phyloP scores from a whole-genome alignment of 2,888 invertebrate genomes.

The Pherbina coryleti region DNA sequence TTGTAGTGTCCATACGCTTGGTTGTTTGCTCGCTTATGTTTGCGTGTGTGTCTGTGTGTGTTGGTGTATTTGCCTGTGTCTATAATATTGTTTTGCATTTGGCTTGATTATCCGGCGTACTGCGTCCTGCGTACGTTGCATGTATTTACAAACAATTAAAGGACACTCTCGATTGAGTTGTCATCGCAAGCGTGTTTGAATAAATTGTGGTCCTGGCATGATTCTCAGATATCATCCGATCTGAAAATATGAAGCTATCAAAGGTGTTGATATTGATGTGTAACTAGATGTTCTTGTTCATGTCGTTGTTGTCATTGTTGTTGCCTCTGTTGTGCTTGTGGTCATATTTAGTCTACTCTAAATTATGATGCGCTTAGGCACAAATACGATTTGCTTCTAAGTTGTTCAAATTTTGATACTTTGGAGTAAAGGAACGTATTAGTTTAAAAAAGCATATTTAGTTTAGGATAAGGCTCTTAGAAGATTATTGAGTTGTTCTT shows the following conservation, averaged over 20 bases:
- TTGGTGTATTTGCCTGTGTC: not conserved
- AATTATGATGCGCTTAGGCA: not conserved
- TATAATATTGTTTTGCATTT: not conserved
- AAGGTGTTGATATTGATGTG: not conserved
- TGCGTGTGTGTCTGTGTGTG: not conserved
- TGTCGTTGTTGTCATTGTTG: conserved; percentile 3
- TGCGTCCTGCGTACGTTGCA: not conserved
- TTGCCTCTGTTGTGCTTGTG: not conserved
- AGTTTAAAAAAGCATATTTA: too few species aligned
- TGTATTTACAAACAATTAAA: conserved; percentile 36
- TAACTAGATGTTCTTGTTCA: not conserved
- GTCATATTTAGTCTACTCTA: not conserved
- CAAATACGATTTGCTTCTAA: not conserved
- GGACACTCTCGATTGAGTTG: conserved; percentile 30
- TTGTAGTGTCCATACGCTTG: not conserved
- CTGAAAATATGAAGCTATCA: not conserved
- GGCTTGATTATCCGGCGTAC: conserved; percentile 8
- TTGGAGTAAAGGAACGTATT: too few species aligned
- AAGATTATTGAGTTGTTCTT: too few species aligned
- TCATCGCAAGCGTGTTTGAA: conserved; percentile 18
- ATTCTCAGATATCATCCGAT: not conserved
- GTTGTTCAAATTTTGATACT: not conserved
- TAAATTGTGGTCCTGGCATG: conserved; percentile 7
- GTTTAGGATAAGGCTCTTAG: too few species aligned
- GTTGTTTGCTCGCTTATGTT: not conserved